phyloP scores from a whole-genome alignment of 2,113 vertebrate genomes.

The Cepphus grylle region DNA sequence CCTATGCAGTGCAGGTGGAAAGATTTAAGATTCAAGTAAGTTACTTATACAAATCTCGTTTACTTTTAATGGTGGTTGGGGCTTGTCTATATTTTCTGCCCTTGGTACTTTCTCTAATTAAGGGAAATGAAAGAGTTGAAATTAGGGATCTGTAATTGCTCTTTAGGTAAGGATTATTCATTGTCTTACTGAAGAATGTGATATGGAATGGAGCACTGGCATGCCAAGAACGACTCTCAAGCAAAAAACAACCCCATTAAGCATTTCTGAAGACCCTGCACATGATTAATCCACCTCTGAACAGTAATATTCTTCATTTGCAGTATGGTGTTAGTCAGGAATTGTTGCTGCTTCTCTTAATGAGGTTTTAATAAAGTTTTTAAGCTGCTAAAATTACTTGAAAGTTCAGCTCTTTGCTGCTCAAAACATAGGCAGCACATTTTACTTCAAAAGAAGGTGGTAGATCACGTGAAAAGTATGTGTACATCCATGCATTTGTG shows the following conservation, averaged over 20 bases:
- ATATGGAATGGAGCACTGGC: not conserved
- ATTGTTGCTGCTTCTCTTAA: not conserved
- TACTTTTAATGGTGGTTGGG: not conserved
- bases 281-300: constrained; percentile 6
- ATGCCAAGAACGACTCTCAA: not conserved
- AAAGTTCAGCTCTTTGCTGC: not conserved
- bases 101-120: not conserved
- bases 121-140: not conserved
- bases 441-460: not conserved
- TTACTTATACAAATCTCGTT: not conserved
- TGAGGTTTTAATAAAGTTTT: not conserved
- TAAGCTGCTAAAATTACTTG: not conserved
- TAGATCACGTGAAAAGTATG: rapidly evolving
- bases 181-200: not conserved
- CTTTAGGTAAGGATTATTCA: constrained; percentile 25
- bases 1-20: not conserved
- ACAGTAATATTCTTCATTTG: not conserved
- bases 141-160: constrained; percentile 3
- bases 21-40: not conserved
- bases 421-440: not conserved
- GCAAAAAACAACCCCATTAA: not conserved
- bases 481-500: rapidly evolving
- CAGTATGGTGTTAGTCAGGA: not conserved
- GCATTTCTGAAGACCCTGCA: not conserved
- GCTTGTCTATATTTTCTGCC: not conserved